Conservation (phyloP, 2,888 invertebrate genomes). For the Physocephala rufipes region DNA sequence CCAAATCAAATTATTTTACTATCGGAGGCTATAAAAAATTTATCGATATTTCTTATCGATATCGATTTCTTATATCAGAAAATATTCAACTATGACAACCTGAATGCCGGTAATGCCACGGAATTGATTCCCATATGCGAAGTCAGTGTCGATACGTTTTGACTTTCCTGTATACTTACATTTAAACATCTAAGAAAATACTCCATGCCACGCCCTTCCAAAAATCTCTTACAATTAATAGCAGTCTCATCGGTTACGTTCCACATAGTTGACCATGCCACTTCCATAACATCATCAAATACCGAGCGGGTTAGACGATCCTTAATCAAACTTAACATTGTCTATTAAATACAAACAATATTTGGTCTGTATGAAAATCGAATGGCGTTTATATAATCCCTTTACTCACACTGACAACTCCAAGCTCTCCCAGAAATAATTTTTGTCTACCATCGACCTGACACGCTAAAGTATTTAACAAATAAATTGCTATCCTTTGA, state of each 20-base stretch:
- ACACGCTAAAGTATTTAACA: slow-evolving; percentile 94
- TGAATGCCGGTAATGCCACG: no score
- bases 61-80: no score
- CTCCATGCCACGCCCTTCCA: slow-evolving; percentile 88
- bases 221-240: slow-evolving; percentile 89
- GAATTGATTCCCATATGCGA: no score
- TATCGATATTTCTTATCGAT: no score
- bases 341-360: slow-evolving; percentile 66
- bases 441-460: slow-evolving; percentile 96
- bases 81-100: no score
- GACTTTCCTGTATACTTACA: slow-evolving; percentile 67
- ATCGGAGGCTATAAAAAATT: no score
- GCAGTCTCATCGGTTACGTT: slow-evolving; percentile 97
- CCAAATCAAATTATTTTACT: no score
- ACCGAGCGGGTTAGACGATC: slow-evolving; percentile 78
- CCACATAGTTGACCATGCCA: slow-evolving; percentile 99
- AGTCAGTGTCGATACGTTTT: no score
- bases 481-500: slow-evolving; percentile 92
- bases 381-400: not conserved
- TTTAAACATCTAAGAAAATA: slow-evolving; percentile 88
- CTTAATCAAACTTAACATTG: slow-evolving; percentile 88
- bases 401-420: slow-evolving; percentile 79
- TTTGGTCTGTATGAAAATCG: not conserved
- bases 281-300: slow-evolving; percentile 96
- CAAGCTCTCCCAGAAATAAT: slow-evolving; percentile 86